Base-by-base conservation (phyloP, 1,140 invertebrate species). In the Drosophila subpulchrella region DNA sequence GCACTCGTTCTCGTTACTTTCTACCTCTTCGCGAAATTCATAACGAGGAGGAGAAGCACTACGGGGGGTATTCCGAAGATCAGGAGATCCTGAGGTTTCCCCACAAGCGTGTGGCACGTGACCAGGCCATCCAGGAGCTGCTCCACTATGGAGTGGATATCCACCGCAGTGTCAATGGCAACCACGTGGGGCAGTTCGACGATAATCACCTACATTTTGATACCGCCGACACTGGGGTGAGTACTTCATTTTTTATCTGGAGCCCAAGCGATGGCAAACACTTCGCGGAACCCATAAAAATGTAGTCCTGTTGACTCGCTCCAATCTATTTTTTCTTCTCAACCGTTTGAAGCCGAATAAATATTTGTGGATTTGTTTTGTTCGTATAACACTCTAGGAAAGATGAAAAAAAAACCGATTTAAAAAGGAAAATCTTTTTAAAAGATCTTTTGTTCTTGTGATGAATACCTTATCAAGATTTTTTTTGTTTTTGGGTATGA, bases 191-290 rank as follows among this genome's bases (percentile, higher is more conserved):
- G 34, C 66, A 47, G 62, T 24, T 13, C 6, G 42, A 53, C 60
- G 36, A 58, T 46, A 85, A 85, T 81, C 67, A 51, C 20, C 32
- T 81, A 50, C 27, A 68, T 54, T 60, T 34, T 20, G 32, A 12
- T 36, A 55, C 62, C 46, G 73, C 27, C 81, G 60, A 59, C 76
- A 48, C 60, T 65, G 60, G 63, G 78, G 82, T 85, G 58, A 86
- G 82, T 85, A 59, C 56, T 48, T 46, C 10, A 56, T 77, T 36
- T 61, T 20, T 15, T 17, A 32, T 41, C 56, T 50, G 68, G 63
- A 36, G 36, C 56, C 46, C 73, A 30, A 46, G 53, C 15, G 20
- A 32, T 12, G 44, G 38, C 59, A 61, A 73, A 61, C 51, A 42
- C 56, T 77, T 66, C 44, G 42, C 46, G 41, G 58, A 68, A 81